phyloP scores from a whole-genome alignment of 2,888 invertebrate species.

The Cotesia congregata region DNA sequence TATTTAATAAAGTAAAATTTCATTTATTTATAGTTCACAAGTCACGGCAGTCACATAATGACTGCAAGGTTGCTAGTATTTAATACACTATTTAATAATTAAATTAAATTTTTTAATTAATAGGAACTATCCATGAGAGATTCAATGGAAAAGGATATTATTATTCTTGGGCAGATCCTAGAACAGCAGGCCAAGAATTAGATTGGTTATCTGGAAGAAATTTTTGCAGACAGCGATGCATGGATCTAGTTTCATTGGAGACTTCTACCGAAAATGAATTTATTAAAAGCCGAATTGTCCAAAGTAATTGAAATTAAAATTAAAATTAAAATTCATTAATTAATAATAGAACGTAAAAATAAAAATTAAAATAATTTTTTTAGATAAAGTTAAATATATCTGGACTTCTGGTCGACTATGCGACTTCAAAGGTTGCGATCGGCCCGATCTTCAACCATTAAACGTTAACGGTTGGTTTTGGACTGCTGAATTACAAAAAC shows the following conservation, averaged over 20 bases:
- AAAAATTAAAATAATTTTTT: not conserved
- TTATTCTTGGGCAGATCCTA: slow-evolving; percentile 88
- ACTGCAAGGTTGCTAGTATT: no score
- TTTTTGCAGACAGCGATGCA: slow-evolving; percentile 89
- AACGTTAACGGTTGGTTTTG: slow-evolving; percentile 92
- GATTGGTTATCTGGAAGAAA: slow-evolving; percentile 90
- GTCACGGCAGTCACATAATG: no score
- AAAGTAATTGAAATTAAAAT: slow-evolving; percentile 74
- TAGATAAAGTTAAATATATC: slow-evolving; percentile 84
- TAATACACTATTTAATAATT: not conserved
- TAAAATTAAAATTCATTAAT: not conserved
- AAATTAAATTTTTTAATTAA: slow-evolving; percentile 41
- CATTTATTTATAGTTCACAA: no score
- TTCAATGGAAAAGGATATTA: slow-evolving; percentile 81
- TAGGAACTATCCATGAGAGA: slow-evolving; percentile 69
- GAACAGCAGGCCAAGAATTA: slow-evolving; percentile 80
- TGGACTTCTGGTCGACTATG: slow-evolving; percentile 93
- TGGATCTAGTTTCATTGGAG: slow-evolving; percentile 90
- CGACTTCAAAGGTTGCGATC: slow-evolving; percentile 91
- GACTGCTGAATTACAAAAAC: slow-evolving; percentile 88
- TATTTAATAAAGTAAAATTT: no score
- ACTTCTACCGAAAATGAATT: slow-evolving; percentile 90
- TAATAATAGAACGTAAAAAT: not conserved
- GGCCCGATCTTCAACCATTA: slow-evolving; percentile 86
- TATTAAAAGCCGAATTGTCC: slow-evolving; percentile 84